A percentile compares a stretch with the other conserved stretches of the same genome.
These are phyloP conservation scores for Axea sp. DNA, from an alignment of 2,888 invertebrate genomes.

Conservation along the genomic window DNA sequence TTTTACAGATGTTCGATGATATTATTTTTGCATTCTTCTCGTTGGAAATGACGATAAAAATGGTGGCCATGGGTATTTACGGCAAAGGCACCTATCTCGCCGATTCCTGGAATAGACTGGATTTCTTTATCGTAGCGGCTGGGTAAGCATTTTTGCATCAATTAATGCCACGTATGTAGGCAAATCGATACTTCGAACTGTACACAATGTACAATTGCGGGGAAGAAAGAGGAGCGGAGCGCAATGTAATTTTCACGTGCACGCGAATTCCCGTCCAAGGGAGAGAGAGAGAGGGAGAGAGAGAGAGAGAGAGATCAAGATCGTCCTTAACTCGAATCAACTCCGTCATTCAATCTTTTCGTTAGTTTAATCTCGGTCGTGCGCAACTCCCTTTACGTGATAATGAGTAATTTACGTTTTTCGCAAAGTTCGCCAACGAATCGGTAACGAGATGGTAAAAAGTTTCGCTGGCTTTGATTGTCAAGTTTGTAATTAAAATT, in stretches of 20 bases:
- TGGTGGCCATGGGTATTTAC: conserved; percentile 98
- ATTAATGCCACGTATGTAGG: conserved; percentile 44
- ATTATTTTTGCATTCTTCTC: conserved; percentile 99
- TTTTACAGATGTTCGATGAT: conserved; percentile 94
- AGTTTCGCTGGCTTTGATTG: background rate
- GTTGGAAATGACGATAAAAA: conserved; percentile 98
- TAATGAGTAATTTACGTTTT: conserved; percentile 5
- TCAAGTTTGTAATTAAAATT: conserved; percentile 2
- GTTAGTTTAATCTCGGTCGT: background rate
- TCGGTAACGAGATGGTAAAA: background rate
- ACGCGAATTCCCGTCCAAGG: no score
- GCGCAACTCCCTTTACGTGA: conserved; percentile 8
- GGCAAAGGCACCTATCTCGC: conserved; percentile 97
- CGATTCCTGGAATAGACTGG: conserved; percentile 99
- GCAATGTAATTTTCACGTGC: no score
- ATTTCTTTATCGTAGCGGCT: conserved; percentile 98
- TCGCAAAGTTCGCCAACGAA: conserved; percentile 2
- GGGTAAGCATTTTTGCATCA: conserved; percentile 84
- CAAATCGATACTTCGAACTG: conserved; percentile 40
- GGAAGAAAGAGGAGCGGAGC: no score
- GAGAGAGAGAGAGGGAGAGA: no score
- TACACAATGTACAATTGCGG: no score
- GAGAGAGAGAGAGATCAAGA: no score
- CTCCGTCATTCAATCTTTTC: background rate
- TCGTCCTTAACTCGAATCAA: background rate